These are phyloP conservation scores for Actinernus sp. DNA, from an alignment of 92 coral and sea anemone species.

Conservation along the genomic window DNA sequence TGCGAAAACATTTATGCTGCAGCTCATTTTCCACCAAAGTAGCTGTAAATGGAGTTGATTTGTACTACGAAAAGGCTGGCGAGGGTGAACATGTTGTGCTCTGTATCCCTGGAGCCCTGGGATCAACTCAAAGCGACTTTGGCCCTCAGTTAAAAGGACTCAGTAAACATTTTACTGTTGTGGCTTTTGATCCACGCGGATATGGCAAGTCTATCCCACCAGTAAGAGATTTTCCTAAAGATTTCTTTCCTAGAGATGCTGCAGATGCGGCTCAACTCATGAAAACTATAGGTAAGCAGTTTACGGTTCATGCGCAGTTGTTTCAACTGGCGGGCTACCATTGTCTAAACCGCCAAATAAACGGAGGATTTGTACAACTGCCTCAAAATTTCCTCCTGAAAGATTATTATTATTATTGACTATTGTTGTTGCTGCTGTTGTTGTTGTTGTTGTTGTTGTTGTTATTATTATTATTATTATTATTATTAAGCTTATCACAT, in stretches of 20 bases:
- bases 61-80: constrained; percentile 85
- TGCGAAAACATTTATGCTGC: no score
- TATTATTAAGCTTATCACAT: no score
- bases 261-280: constrained; percentile 90
- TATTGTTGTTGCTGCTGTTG: not conserved
- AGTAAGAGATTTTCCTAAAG: constrained; percentile 89
- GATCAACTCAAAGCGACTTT: constrained; percentile 93
- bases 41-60: constrained; percentile 82
- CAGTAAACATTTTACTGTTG: constrained; percentile 76
- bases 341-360: no score
- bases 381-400: not conserved
- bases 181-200: constrained; percentile 97
- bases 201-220: constrained; percentile 98
- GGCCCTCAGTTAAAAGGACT: constrained; percentile 90
- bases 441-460: no score
- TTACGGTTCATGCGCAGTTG: no score
- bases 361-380: no score
- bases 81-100: constrained; percentile 68
- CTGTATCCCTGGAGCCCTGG: constrained; percentile 95
- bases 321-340: no score
- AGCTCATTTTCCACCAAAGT: constrained; percentile 68
- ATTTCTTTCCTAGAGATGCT: constrained; percentile 91
- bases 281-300: constrained; percentile 74
- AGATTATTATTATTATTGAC: not conserved
- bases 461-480: no score